Percentiles rank a stretch among this genome's conserved stretches.
These are phyloP conservation scores for Pachyuromys duprasi DNA, from an alignment of 2,797 vertebrate species.

Conservation along the genomic window DNA sequence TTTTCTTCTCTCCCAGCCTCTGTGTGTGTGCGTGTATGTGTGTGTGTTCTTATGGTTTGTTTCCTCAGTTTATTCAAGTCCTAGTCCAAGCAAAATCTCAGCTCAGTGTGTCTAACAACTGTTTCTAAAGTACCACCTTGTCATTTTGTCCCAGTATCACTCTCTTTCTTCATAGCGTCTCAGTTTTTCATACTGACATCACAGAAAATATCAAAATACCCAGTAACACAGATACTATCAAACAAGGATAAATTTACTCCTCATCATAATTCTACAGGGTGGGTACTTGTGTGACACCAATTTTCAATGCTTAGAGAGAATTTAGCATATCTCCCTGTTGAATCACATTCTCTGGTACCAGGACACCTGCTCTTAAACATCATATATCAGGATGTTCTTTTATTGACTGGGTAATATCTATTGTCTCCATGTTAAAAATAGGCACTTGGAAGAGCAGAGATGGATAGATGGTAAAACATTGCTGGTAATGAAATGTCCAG, in stretches of 20 bases:
- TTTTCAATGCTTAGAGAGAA: constrained; percentile 23
- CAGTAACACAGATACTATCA: background rate
- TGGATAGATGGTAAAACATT: constrained; percentile 27
- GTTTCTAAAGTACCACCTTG: background rate
- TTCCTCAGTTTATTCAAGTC: background rate
- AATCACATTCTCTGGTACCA: background rate
- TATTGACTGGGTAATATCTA: constrained; percentile 4
- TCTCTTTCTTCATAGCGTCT: background rate
- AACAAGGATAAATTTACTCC: background rate
- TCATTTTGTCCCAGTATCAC: background rate
- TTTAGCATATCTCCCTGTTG: background rate
- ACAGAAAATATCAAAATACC: background rate
- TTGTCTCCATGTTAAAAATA: constrained; percentile 56
- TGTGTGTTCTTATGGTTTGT: background rate
- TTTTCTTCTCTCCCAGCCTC: background rate
- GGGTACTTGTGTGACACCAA: background rate
- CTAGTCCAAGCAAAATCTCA: background rate
- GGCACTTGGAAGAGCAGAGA: constrained; percentile 57
- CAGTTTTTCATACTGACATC: background rate
- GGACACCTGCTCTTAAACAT: background rate
- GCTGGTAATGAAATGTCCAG: constrained; percentile 64
- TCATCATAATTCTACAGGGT: background rate
- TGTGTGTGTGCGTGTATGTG: too few species aligned
- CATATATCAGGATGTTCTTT: background rate
- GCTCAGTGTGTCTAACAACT: background rate